Conservation (phyloP, 1,140 invertebrate genomes). For the Trinorchestia longiramus region DNA sequence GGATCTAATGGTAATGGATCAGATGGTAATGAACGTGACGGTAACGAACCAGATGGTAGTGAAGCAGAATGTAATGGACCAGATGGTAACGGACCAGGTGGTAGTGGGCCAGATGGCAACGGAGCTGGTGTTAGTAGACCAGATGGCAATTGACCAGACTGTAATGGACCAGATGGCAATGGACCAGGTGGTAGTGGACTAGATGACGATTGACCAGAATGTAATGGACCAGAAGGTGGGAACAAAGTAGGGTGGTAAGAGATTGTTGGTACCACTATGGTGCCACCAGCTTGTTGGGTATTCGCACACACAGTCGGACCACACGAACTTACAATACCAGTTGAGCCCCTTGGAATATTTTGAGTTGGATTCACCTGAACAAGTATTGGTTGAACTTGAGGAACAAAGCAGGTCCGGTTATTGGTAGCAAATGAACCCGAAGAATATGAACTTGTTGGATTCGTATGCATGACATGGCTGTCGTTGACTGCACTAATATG, state of each 20-base stretch:
- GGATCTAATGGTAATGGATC: too few relatives aligned
- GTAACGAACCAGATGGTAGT: not conserved
- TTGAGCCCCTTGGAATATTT: not conserved
- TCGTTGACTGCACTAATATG: not conserved
- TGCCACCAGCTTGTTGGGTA: not conserved
- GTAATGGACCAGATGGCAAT: not conserved
- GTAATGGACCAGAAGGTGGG: not conserved
- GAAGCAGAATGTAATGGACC: not conserved
- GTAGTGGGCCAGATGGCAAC: not conserved
- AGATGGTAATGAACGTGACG: not conserved
- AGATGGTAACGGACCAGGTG: not conserved
- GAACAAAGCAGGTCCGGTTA: not conserved
- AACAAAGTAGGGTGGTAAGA: not conserved
- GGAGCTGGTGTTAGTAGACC: not conserved
- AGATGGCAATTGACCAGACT: not conserved
- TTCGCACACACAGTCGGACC: not conserved
- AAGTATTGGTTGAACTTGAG: not conserved
- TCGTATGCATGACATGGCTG: too few relatives aligned
- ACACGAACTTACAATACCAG: not conserved
- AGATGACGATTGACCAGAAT: not conserved
- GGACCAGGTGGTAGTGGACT: not conserved
- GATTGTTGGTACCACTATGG: not conserved
- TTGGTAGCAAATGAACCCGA: not conserved
- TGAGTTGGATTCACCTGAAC: not conserved
- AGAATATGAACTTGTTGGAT: not conserved